Evolutionary conservation across 37 sponge, comb jelly and placozoan genomes (phyloP), one percentile per base, ranked within the genome.

Genomic region (Chondrosia reniformis): DNA sequence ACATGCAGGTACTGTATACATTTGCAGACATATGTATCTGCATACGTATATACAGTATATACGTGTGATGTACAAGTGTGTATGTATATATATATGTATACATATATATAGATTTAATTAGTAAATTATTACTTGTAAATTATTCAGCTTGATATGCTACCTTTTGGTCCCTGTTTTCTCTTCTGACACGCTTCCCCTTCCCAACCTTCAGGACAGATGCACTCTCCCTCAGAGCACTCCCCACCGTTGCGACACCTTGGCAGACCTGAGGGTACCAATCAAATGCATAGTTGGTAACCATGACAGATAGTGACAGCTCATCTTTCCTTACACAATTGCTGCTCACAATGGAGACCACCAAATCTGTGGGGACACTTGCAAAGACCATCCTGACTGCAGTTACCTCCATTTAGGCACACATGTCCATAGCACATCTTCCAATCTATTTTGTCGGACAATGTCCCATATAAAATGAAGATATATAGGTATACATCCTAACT

Each of bases 261-360:
- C 63, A 62, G 54, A 49, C 54, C 15, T 12, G 17, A 12, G 17
- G 15, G 12, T 49, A 10, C 52, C 10, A 15, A 15, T 19, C 10
- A 10, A 49, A 49, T 49, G 52, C 52, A 49, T 49, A 49, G 15
- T 19, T 49, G 52, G n/a, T n/a, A n/a, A n/a, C n/a, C n/a, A n/a
- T n/a, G n/a, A n/a, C n/a, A n/a, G n/a, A n/a, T n/a, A n/a, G n/a
- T n/a, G n/a, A n/a, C n/a, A n/a, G n/a, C n/a, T n/a, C n/a, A n/a
- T 15, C 10, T 49, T 19, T 19, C 10, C 72, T 69, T 25, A 69
- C 72, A 69, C n/a, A 39, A 10, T 6, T 69, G 24, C 72, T 43
- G 17, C 24, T 69, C 72, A 69, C 72, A 69, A 25, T 69, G 42
- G 25, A 69, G 43, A 1, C 72, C 72, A 40, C 44, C 42, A 44